Evolutionary conservation across 1,140 invertebrate species (phyloP).

Genomic region (Ostrea denselamellosa): DNA sequence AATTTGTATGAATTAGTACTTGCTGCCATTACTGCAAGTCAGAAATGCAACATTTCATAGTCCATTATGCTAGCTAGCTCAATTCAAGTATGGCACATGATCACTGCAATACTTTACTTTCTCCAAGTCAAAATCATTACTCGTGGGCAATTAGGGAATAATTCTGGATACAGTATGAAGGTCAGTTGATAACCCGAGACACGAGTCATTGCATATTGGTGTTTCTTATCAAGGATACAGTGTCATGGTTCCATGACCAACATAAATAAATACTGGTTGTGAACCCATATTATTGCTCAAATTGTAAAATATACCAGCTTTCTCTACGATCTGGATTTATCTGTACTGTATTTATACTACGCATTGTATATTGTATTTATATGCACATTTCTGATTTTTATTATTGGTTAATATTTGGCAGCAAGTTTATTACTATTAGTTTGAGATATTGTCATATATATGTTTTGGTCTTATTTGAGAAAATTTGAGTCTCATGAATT

Average conservation of each 20-base stretch:
- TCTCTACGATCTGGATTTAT: background rate
- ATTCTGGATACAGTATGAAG: too few species aligned
- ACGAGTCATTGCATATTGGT: background rate
- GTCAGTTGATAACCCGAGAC: too few species aligned
- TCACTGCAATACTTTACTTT: too few species aligned
- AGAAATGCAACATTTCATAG: too few species aligned
- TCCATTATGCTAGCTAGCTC: too few species aligned
- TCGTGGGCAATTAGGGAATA: too few species aligned
- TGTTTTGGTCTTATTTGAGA: background rate
- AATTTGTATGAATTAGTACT: too few species aligned
- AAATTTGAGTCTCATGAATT: background rate
- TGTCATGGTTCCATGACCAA: conserved; percentile 3
- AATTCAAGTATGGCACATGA: too few species aligned
- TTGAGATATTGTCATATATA: background rate
- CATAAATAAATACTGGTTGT: background rate
- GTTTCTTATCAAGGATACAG: too few species aligned
- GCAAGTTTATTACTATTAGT: background rate
- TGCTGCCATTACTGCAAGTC: too few species aligned
- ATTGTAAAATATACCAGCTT: background rate
- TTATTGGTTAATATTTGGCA: conserved; percentile 16
- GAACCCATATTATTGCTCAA: conserved; percentile 35
- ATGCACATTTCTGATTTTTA: background rate
- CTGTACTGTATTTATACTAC: background rate
- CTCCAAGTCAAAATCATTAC: too few species aligned
- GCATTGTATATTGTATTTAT: background rate